Percentiles rank a stretch among this genome's conserved stretches.
phyloP scores from a whole-genome alignment of 2,888 invertebrate genomes.

The Patella ulyssiponensis region DNA sequence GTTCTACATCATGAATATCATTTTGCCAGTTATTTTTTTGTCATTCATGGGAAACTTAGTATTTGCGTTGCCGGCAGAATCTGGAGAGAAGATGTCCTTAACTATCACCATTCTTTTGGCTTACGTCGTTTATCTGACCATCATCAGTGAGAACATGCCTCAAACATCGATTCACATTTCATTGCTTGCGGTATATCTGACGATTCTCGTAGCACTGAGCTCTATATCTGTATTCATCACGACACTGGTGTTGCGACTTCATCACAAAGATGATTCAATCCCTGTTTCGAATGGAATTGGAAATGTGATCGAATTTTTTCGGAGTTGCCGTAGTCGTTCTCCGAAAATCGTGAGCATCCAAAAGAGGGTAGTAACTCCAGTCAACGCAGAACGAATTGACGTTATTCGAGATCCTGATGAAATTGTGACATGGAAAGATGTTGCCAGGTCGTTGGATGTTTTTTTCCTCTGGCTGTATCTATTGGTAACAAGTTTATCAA shows the following conservation, averaged over 20 bases:
- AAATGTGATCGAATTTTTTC: background rate
- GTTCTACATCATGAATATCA: conserved; percentile 37
- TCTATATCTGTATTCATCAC: conserved; percentile 28
- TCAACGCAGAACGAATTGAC: background rate
- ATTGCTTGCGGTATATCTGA: conserved; percentile 26
- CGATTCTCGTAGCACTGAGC: conserved; percentile 23
- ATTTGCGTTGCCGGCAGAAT: conserved; percentile 34
- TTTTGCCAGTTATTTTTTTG: conserved; percentile 33
- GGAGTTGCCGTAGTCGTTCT: background rate
- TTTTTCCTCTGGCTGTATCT: background rate
- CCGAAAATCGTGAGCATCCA: background rate
- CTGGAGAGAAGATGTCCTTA: conserved; percentile 33
- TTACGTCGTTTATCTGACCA: conserved; percentile 35
- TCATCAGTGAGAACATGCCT: conserved; percentile 34
- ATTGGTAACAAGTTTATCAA: background rate
- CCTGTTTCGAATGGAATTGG: conserved; percentile 8
- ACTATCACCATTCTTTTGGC: conserved; percentile 36
- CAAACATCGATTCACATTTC: conserved; percentile 36
- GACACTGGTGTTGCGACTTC: conserved; percentile 29
- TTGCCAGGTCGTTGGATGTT: background rate
- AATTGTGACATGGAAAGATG: background rate
- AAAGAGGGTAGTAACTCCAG: background rate
- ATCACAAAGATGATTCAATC: conserved; percentile 18
- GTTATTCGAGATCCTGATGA: background rate
- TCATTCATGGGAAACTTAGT: conserved; percentile 31